A percentile compares a stretch with the other conserved stretches of the same genome.
phyloP scores from a whole-genome alignment of 1,140 invertebrate genomes.

The Anastatus disparis region DNA sequence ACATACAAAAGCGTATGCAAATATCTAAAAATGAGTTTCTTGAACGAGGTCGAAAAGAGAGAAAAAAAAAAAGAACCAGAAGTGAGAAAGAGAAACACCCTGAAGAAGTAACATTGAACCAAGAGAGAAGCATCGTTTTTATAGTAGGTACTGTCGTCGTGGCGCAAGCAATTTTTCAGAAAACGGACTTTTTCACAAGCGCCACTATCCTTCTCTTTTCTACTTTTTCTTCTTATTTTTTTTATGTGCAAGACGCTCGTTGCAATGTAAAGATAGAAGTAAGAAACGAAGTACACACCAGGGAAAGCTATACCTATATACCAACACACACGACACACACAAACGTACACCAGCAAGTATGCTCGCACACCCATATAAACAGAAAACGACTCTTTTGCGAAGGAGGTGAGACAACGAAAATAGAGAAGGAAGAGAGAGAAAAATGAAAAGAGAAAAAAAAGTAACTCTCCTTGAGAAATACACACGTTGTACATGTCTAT shows the following conservation, averaged over 20 bases:
- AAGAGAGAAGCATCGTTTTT: background rate
- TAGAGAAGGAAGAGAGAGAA: background rate
- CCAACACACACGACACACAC: too few relatives aligned
- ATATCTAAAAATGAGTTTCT: background rate
- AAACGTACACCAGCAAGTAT: too few relatives aligned
- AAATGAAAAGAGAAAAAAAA: background rate
- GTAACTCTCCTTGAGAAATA: background rate
- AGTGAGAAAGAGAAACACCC: background rate
- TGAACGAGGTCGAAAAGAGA: background rate
- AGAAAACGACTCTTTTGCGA: background rate
- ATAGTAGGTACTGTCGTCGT: background rate
- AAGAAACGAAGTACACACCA: background rate
- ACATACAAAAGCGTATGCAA: too few relatives aligned
- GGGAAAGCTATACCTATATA: background rate
- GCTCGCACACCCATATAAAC: too few relatives aligned
- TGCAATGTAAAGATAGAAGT: background rate
- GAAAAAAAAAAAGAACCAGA: background rate
- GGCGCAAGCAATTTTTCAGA: background rate
- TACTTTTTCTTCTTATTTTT: background rate
- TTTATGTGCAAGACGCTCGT: background rate
- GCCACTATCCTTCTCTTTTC: background rate
- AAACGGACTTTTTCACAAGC: background rate
- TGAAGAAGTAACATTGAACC: background rate
- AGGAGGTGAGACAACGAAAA: background rate
- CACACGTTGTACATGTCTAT: background rate